Evolutionary conservation across 2,113 vertebrate species (phyloP), one percentile per base, ranked within the genome.

Genomic region (Charina bottae): DNA sequence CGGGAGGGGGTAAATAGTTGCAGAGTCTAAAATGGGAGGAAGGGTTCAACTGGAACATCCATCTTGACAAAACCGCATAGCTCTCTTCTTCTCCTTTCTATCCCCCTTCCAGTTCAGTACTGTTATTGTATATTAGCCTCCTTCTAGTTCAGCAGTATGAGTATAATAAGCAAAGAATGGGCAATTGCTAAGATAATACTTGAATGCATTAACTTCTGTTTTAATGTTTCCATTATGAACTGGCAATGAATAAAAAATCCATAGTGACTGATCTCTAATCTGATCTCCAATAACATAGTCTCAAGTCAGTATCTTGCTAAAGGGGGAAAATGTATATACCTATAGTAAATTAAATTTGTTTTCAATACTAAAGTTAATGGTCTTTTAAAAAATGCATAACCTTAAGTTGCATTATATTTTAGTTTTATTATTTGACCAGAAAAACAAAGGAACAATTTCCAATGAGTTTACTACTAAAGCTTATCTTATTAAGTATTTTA

Each of bases 401-500:
- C 24, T 54, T 87, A 91, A 89, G 19, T 60, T 88, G 68, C 2
- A 83, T 72, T 85, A 37, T 24, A 4, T 88, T 93, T 62, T 84
- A 83, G 3, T 0, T 89, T 86, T 91, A n/a, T 58, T 49, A 15
- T 72, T 87, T 93, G 90, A 64, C 85, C 91, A 21, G 37, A 15
- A 0, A 26, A 60, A 24, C 86, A 21, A 46, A 92, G 56, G 1
- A 56, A 93, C 72, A 17, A 88, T 26, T 15, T 87, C 42, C 78
- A 92, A 92, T 85, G 91, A 83, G 13, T 64, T 91, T 87, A 28
- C 84, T 93, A 59, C 7, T 90, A 89, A 92, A 90, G 85, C 91
- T 86, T 21, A 53, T 85, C 28, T 26, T 60, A 91, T 91, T 90
- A 49, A 53, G 37, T 87, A 62, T 90, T 90, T 86, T 0, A 64